Evolutionary conservation across 2,888 invertebrate species (phyloP), one percentile per base, ranked within the genome.

Genomic region (Drosophila trichaetosa): DNA sequence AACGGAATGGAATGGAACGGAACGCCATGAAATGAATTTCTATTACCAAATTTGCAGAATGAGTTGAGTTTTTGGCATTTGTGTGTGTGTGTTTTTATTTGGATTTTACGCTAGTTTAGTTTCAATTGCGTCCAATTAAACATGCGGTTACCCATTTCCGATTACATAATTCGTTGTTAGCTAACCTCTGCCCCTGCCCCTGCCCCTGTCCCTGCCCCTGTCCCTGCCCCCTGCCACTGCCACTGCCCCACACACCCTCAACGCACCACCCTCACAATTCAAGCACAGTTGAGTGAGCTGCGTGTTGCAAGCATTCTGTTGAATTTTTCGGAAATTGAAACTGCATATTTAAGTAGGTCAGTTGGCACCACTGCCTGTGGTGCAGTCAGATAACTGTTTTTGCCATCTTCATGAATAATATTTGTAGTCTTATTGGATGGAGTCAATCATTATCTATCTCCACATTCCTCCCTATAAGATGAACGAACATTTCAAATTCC

Each of bases 111-210:
- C 87, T 85, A 83, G 87, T 87, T 87, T 89, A 87, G 90, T 83
- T 87, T 89, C 88, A 89, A 87, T 87, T 89, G 87, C 89, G 86
- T 89, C 77, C 87, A 87, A 87, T 87, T 87, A 89, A 87, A 87
- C 89, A 87, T 89, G 85, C 85, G 88, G 81, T 80, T 67, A 27
- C 67, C 75, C 73, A 88, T 85, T 87, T 85, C 83, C 83, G 86
- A 73, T 83, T 82, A 77, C 79, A 81, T 74, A 65, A 78, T 64
- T 70, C 69, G 56, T 59, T 69, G 61, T 53, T 68, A 68, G 68
- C 68, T 51, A 54, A 54, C 34, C 40, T 46, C 46, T 29, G 13
- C 5, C 34, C 8, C 13, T 21, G 11, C 18, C 42, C 27, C 46
- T 13, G 6, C 27, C 46, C 16, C 18, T 33, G 36, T 13, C 53